phyloP scores from a whole-genome alignment of 2,113 vertebrate species.

The Platichthys flesus region DNA sequence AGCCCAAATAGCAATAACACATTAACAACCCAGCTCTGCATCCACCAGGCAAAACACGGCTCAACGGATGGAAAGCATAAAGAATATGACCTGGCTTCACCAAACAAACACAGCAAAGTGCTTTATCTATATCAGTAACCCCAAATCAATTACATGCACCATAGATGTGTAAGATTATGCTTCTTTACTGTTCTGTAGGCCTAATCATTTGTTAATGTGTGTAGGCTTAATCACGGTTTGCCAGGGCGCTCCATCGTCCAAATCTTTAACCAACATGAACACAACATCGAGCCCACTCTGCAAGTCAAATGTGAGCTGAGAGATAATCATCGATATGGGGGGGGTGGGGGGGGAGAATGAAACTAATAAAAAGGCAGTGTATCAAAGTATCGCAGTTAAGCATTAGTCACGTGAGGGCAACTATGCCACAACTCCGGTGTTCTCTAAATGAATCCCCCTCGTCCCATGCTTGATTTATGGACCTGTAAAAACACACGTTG shows the following conservation, averaged over 20 bases:
- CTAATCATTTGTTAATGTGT: constrained; percentile 16
- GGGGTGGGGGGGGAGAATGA: constrained; percentile 64
- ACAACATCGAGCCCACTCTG: constrained; percentile 59
- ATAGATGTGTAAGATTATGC: constrained; percentile 37
- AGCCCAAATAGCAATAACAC: constrained; percentile 59
- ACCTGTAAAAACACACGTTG: constrained; percentile 84
- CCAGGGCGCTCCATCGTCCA: constrained; percentile 44
- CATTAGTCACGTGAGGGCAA: constrained; percentile 75
- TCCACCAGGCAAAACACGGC: background rate
- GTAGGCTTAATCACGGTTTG: constrained; percentile 39
- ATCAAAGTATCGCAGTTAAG: constrained; percentile 74
- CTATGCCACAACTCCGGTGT: constrained; percentile 69
- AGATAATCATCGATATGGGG: constrained; percentile 68
- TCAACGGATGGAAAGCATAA: constrained; percentile 39
- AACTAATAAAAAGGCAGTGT: constrained; percentile 79
- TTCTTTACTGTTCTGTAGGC: constrained; percentile 24
- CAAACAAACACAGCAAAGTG: constrained; percentile 27
- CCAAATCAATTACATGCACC: constrained; percentile 38
- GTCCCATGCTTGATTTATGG: constrained; percentile 82
- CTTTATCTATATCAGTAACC: constrained; percentile 37
- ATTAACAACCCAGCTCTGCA: constrained; percentile 50
- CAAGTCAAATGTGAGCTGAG: constrained; percentile 69
- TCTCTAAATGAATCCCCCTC: constrained; percentile 82
- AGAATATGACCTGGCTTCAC: constrained; percentile 32
- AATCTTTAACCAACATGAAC: constrained; percentile 56